Percentiles rank a stretch among this genome's conserved stretches.
Conservation (phyloP, 2,888 invertebrate species). For the Xanthorhoe spadicearia region DNA sequence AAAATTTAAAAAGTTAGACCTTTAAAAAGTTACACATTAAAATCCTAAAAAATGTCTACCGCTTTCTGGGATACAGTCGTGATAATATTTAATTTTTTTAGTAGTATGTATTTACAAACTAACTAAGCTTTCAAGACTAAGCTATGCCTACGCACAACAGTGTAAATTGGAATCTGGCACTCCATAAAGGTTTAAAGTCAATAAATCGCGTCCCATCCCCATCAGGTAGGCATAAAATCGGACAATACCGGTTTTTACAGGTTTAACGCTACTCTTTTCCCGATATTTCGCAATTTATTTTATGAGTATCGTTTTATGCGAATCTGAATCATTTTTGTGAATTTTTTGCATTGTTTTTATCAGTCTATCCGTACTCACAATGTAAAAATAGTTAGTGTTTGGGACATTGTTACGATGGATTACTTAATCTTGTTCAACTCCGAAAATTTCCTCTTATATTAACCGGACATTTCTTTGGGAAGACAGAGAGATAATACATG, state of each 20-base stretch:
- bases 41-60: too few species aligned
- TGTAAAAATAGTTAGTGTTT: neutral
- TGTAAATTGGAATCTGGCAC: constrained; percentile 70
- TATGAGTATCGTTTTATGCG: constrained; percentile 25
- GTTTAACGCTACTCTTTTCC: constrained; percentile 47
- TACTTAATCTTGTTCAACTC: too few species aligned
- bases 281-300: constrained; percentile 38
- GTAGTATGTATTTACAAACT: too few species aligned
- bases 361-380: neutral
- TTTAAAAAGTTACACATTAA: too few species aligned
- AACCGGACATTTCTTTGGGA: too few species aligned
- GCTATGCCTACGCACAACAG: constrained; percentile 7
- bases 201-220: constrained; percentile 68
- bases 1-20: too few species aligned
- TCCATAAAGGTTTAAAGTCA: constrained; percentile 75
- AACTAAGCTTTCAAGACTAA: neutral
- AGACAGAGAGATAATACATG: too few species aligned
- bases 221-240: constrained; percentile 63
- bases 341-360: constrained; percentile 12
- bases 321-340: constrained; percentile 18
- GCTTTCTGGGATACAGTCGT: too few species aligned
- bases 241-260: constrained; percentile 63
- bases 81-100: too few species aligned
- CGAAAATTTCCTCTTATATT: too few species aligned
- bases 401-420: too few species aligned